Conservation (phyloP, 2,888 invertebrate species). For the Pristionchus exspectatus region DNA sequence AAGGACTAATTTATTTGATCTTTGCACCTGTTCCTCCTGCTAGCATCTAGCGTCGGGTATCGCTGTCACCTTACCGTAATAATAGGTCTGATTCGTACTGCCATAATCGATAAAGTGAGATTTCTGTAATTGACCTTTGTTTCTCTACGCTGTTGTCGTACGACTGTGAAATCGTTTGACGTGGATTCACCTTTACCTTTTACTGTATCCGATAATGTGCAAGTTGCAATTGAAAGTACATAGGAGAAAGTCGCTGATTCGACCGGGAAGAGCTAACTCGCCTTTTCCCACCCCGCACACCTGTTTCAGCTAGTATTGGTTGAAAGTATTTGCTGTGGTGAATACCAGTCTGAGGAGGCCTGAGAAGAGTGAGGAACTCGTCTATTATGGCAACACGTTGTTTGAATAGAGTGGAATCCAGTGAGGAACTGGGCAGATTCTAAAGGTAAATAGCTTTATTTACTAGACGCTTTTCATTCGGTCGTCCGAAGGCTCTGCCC, state of each 20-base stretch:
- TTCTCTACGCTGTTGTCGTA: no score
- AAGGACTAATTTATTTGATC: background rate
- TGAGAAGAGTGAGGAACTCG: no score
- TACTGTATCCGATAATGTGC: background rate
- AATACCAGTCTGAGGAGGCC: no score
- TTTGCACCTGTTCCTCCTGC: background rate
- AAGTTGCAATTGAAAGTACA: background rate
- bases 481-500: no score
- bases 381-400: no score
- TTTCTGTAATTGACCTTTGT: background rate
- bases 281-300: slow-evolving; percentile 6
- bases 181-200: background rate
- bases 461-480: no score
- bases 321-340: no score
- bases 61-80: background rate
- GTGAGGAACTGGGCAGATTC: no score
- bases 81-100: background rate
- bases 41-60: slow-evolving; percentile 24
- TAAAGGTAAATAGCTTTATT: no score
- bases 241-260: background rate
- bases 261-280: background rate
- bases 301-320: no score
- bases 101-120: slow-evolving; percentile 26
- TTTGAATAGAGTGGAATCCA: no score
- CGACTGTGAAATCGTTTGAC: no score